A percentile compares a stretch with the other conserved stretches of the same genome.
These are phyloP conservation scores for Lithosia quadra DNA, from an alignment of 2,888 invertebrate genomes.

Conservation along the genomic window DNA sequence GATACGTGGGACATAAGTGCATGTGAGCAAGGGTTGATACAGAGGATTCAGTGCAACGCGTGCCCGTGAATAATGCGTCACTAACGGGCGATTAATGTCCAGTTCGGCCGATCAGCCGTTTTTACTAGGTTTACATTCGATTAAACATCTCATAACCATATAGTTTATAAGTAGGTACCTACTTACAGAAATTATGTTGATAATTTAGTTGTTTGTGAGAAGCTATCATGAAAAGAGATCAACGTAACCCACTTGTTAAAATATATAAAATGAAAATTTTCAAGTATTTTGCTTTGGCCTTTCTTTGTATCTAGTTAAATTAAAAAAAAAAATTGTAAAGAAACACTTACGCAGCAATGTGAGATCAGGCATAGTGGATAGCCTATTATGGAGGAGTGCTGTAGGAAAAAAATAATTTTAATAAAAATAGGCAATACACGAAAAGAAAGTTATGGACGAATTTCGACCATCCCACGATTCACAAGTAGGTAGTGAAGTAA, in stretches of 20 bases:
- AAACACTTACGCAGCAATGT: no score
- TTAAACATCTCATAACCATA: conserved; percentile 49
- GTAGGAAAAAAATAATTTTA: no score
- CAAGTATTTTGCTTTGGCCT: background rate
- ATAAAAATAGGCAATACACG: no score
- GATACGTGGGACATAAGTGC: conserved; percentile 43
- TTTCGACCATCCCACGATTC: no score
- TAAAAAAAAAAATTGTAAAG: no score
- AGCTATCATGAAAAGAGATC: background rate
- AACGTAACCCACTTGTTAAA: no score
- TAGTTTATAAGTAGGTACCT: conserved; percentile 3
- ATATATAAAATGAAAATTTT: no score
- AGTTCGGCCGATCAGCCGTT: conserved; percentile 70
- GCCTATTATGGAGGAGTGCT: no score
- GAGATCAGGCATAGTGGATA: no score
- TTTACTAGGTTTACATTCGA: conserved; percentile 60
- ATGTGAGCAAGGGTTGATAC: conserved; percentile 66
- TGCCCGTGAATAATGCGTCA: conserved; percentile 85
- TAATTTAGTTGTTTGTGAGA: background rate
- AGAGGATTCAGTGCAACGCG: conserved; percentile 80
- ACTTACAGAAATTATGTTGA: background rate
- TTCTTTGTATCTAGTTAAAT: no score
- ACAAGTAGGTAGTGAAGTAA: no score
- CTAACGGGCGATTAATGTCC: conserved; percentile 84
- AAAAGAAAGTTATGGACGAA: no score